Evolutionary conservation across 1,140 invertebrate genomes (phyloP), one percentile per base, ranked within the genome.

Genomic region (Wiebesia pumilae): DNA sequence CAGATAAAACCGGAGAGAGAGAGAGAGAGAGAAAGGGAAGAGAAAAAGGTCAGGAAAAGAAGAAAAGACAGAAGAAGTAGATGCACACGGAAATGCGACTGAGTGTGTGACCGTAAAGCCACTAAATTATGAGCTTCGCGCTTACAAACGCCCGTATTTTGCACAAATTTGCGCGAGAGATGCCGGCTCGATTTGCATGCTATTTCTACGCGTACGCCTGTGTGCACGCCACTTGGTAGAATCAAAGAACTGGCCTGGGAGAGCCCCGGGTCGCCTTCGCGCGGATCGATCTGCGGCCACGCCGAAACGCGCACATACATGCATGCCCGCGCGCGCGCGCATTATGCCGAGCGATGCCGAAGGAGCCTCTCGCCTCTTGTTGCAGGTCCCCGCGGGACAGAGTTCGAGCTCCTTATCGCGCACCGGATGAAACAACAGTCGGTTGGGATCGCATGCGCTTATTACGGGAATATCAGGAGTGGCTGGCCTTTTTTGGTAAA

Each of bases 41-140:
- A n/a, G 30, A 38, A 16, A 24, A 24, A 10, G 10, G 16, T 3
- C 3, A 33, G 79, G 24, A 10, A 19, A 4, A 43, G 38, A n/a
- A 75, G 19, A 38, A 7, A 30, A 33, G 19, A 12, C n/a, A 35
- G 43, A 27, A 40, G 83, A 33, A 78, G 33, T 30, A 38, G 58
- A 43, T 77, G 51, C 82, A 75, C 78, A 87, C 85, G 90, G 89
- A 90, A 90, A 90, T 88, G 87, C 78, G 82, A 62, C 43, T 62
- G 58, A 62, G 58, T 77, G 69, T 83, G 87, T 88, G 88, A 87
- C 86, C 88, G 88, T 88, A 89, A 90, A 90, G 86, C 88, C 84
- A 87, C 88, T 90, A 90, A 90, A 91, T 90, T 90, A 91, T 87
- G 89, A 87, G 87, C 84, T 89, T 90, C 88, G 86, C 84, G 90